Conservation (phyloP, 2,113 vertebrate species). For the Lagopus muta region DNA sequence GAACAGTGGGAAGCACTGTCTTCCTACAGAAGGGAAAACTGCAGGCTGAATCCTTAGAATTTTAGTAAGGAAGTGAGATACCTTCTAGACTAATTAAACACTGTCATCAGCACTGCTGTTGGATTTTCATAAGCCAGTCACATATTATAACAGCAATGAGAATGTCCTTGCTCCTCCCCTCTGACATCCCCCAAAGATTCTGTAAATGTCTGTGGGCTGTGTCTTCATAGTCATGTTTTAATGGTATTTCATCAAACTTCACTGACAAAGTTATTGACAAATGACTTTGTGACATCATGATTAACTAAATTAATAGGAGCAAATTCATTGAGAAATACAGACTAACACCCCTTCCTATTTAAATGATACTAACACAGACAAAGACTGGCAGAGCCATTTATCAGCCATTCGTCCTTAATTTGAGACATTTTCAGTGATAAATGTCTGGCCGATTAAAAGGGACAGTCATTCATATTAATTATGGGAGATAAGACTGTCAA, state of each 20-base stretch:
- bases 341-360: neutral
- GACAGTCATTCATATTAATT: conserved; percentile 13
- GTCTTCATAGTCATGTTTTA: neutral
- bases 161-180: neutral
- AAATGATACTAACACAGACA: neutral
- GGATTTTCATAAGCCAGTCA: neutral
- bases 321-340: conserved; percentile 15
- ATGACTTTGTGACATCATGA: conserved; percentile 24
- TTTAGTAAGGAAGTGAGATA: neutral
- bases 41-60: neutral
- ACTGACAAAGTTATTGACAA: conserved; percentile 23
- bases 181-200: neutral
- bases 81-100: neutral
- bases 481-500: conserved; percentile 23
- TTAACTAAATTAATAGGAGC: conserved; percentile 7
- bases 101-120: neutral
- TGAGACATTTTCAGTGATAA: neutral
- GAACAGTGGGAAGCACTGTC: neutral
- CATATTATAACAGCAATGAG: fast-evolving
- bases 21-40: neutral
- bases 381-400: conserved; percentile 17
- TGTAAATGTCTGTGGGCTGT: neutral
- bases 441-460: conserved; percentile 14
- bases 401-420: conserved; percentile 22
- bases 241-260: neutral